A percentile compares a stretch with the other conserved stretches of the same genome.
Conservation (phyloP, 2,113 vertebrate genomes). For the Apus apus region DNA sequence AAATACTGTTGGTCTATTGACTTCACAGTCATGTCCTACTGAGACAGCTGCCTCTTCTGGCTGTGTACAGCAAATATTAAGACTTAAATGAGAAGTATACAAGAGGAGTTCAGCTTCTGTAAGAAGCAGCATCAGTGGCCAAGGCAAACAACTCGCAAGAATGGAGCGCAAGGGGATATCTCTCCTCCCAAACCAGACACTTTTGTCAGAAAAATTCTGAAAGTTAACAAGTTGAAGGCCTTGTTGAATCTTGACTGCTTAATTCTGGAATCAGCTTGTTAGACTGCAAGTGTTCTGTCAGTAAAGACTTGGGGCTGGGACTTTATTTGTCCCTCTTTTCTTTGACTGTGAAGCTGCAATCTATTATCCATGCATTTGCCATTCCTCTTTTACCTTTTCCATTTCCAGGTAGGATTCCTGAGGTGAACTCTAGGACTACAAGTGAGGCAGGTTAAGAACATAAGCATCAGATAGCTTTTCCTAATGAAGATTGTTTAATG, state of each 20-base stretch:
- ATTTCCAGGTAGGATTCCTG: neutral
- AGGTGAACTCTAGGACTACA: neutral
- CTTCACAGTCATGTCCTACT: slow-evolving; percentile 9
- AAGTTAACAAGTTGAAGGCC: neutral
- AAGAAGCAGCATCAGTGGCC: neutral
- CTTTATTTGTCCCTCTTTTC: neutral
- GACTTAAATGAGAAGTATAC: neutral
- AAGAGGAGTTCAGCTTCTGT: neutral
- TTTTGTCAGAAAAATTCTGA: neutral
- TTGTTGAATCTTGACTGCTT: neutral
- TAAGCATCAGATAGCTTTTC: neutral
- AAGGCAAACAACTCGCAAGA: neutral
- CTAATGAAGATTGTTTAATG: neutral
- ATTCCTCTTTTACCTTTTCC: neutral
- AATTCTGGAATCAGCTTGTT: neutral
- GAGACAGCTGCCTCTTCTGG: slow-evolving; percentile 36
- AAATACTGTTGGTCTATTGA: neutral
- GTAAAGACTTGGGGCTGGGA: neutral
- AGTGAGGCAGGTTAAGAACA: neutral
- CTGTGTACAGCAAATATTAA: neutral
- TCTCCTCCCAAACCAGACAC: neutral
- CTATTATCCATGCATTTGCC: neutral
- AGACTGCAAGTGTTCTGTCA: neutral
- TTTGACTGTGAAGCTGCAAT: neutral
- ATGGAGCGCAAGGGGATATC: neutral